Evolutionary conservation across 2,888 invertebrate genomes (phyloP).

Genomic region (Diloba caeruleocephala): DNA sequence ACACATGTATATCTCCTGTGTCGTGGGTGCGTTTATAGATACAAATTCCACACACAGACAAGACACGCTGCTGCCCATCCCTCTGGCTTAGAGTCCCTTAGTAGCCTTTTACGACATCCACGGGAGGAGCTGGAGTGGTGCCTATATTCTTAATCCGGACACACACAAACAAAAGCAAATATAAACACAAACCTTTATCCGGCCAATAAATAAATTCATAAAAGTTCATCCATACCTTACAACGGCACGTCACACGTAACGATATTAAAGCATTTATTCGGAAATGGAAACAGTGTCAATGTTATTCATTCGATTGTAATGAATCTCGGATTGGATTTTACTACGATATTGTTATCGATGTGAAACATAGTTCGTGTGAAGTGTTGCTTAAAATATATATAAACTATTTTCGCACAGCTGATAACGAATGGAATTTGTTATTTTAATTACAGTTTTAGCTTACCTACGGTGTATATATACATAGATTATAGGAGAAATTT

Average conservation of each 20-base stretch:
- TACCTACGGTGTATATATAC: no score
- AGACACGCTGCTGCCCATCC: no score
- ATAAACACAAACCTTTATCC: neutral
- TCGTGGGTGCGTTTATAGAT: no score
- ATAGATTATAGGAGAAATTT: no score
- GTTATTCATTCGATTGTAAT: constrained; percentile 27
- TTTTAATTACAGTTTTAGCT: neutral
- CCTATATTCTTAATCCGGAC: no score
- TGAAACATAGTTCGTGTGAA: neutral
- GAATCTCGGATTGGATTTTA: constrained; percentile 16
- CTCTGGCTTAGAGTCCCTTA: no score
- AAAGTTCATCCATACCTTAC: neutral
- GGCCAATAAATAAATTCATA: constrained; percentile 3
- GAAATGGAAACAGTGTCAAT: constrained; percentile 5
- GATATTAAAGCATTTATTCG: constrained; percentile 24
- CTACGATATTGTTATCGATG: neutral
- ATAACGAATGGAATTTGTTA: neutral
- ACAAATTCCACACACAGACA: no score
- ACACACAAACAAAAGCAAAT: neutral
- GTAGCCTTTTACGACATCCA: no score
- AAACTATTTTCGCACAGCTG: constrained; percentile 6
- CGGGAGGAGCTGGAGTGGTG: no score
- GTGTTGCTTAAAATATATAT: neutral
- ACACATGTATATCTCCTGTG: no score
- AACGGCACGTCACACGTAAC: constrained; percentile 7